Evolutionary conservation across 2,113 vertebrate genomes (phyloP).

Genomic region (Oxygymnocypris stewartii): DNA sequence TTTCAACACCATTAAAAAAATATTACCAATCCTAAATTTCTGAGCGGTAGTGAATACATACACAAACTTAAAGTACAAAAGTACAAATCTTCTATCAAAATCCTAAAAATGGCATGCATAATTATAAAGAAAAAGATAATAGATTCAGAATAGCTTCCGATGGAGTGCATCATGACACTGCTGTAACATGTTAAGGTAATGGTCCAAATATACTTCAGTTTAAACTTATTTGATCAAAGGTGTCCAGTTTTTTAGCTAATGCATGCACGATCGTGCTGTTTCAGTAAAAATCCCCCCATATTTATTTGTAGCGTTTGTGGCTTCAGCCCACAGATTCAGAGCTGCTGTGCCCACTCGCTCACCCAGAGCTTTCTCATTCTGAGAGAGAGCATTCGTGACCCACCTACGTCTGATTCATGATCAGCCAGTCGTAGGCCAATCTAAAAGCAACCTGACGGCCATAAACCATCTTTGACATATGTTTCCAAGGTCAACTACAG

Average conservation of each 20-base stretch:
- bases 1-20: too few relatives aligned
- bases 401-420: conserved; percentile 50
- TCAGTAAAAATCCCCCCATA: conserved; percentile 57
- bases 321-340: conserved; percentile 55
- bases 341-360: conserved; percentile 60
- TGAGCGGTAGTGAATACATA: too few relatives aligned
- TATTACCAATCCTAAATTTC: background rate
- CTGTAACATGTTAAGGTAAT: background rate
- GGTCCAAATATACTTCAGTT: background rate
- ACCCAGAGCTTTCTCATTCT: conserved; percentile 44
- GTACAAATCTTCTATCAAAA: too few relatives aligned
- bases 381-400: conserved; percentile 47
- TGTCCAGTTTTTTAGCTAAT: background rate
- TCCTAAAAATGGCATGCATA: background rate
- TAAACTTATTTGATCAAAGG: background rate
- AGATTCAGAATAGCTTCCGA: background rate
- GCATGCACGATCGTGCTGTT: conserved; percentile 4
- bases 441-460: conserved; percentile 43
- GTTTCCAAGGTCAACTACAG: conserved; percentile 10
- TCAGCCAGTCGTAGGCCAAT: conserved; percentile 34
- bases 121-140: background rate
- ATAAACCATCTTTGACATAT: conserved; percentile 44
- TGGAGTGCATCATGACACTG: background rate
- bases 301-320: conserved; percentile 65
- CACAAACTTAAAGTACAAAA: too few relatives aligned